Evolutionary conservation across 1,140 invertebrate species (phyloP).

Genomic region (Drosophila pallidifrons): DNA sequence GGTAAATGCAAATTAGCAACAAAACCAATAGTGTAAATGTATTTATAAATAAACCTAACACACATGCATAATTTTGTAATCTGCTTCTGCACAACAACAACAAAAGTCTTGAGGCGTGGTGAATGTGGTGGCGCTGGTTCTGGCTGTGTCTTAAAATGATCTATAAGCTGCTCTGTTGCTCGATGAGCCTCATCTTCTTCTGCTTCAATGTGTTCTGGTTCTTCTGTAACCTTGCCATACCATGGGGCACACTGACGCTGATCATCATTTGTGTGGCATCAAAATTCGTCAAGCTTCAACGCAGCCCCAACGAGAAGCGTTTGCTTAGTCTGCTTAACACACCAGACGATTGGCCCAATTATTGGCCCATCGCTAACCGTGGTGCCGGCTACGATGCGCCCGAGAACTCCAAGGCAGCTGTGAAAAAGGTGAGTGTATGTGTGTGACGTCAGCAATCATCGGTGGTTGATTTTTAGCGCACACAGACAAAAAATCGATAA

Average conservation of each 20-base stretch:
- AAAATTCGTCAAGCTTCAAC: slow-evolving; percentile 80
- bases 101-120: slow-evolving; percentile 62
- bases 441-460: slow-evolving; percentile 57
- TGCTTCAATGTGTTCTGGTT: slow-evolving; percentile 82
- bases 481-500: slow-evolving; percentile 72
- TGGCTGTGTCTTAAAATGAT: slow-evolving; percentile 81
- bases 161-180: slow-evolving; percentile 77
- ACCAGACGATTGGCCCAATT: slow-evolving; percentile 70
- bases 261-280: slow-evolving; percentile 77
- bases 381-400: slow-evolving; percentile 83
- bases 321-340: slow-evolving; percentile 65
- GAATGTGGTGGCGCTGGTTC: slow-evolving; percentile 78
- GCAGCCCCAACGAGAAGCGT: slow-evolving; percentile 76
- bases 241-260: slow-evolving; percentile 77
- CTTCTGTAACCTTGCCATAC: slow-evolving; percentile 80
- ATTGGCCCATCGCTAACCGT: slow-evolving; percentile 81
- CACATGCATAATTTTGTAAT: slow-evolving; percentile 16
- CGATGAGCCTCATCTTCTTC: slow-evolving; percentile 73
- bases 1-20: slow-evolving; percentile 53
- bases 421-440: slow-evolving; percentile 78
- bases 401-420: slow-evolving; percentile 80
- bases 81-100: slow-evolving; percentile 1
- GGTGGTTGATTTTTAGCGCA: slow-evolving; percentile 33
- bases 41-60: slow-evolving; percentile 55
- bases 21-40: slow-evolving; percentile 30